Evolutionary conservation across 1,140 invertebrate species (phyloP).

Genomic region (Pseudoatta argentina): DNA sequence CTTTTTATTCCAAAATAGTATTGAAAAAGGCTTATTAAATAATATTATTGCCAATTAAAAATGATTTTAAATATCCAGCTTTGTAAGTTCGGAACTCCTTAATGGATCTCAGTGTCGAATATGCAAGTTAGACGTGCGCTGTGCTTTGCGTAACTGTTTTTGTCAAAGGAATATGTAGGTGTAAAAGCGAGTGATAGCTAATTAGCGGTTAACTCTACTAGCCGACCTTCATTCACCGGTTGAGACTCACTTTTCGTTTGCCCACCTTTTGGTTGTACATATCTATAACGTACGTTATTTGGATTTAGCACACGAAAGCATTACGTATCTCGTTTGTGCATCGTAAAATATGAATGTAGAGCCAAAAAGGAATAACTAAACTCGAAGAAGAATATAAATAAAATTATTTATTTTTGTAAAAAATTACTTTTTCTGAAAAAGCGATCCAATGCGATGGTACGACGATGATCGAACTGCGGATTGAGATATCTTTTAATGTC

Average conservation of each 20-base stretch:
- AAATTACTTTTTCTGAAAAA: neutral
- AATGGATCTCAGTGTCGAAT: slow-evolving; percentile 70
- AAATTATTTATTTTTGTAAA: neutral
- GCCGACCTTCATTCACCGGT: slow-evolving; percentile 70
- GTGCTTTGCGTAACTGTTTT: slow-evolving; percentile 56
- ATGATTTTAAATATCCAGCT: neutral
- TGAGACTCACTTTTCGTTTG: slow-evolving; percentile 45
- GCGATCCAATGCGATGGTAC: neutral
- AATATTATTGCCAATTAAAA: slow-evolving; percentile 18
- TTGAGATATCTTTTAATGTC: slow-evolving; percentile 54
- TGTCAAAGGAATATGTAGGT: slow-evolving; percentile 71
- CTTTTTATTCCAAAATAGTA: neutral
- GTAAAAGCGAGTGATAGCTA: slow-evolving; percentile 77
- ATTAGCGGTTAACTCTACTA: slow-evolving; percentile 71
- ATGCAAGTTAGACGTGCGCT: slow-evolving; percentile 67
- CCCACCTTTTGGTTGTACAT: neutral
- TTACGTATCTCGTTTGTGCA: slow-evolving; percentile 42
- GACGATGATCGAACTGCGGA: neutral
- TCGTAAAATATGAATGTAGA: slow-evolving; percentile 19
- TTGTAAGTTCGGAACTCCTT: slow-evolving; percentile 17
- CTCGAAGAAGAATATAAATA: neutral
- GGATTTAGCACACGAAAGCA: slow-evolving; percentile 2
- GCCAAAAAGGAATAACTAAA: neutral
- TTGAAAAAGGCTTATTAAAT: neutral
- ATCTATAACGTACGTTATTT: slow-evolving; percentile 10